Base-by-base conservation (phyloP, 2,113 vertebrate genomes). In the Plotosus lineatus region DNA sequence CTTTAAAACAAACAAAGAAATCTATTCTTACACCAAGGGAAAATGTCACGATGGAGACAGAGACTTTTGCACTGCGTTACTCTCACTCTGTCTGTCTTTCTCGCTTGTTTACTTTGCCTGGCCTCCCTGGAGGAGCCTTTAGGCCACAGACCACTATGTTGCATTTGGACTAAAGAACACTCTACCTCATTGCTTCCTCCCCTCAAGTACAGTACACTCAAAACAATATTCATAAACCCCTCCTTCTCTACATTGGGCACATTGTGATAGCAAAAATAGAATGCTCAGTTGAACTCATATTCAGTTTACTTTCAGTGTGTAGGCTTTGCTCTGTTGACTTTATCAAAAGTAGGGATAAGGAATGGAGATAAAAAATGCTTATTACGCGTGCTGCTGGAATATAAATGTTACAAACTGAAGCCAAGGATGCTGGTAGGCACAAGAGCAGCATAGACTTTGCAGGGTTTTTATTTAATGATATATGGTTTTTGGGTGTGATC, bases 121-220 rank as follows among this genome's bases (percentile, higher is more conserved):
- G 82, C 60, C 75, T 78, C 31, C 56, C 82, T 81, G 82, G 75
- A 86, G 75, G 85, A 86, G 78, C 46, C 79, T 86, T 83, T 31
- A 86, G 51, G 73, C 82, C 85, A 74, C 85, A 86, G 51, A 86
- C 85, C 85, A 61, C 74, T 23, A 65, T 86, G 85, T 83, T 85
- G 78, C 78, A 83, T 69, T 86, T 86, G 82, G 85, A 86, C 78
- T 63, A 46, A 80, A 85, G 68, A 75, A 19, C 65, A 76, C 40
- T 61, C 28, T 75, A 85, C 76, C 76, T 79, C 81, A 69, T 56
- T 74, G 75, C 79, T 80, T 79, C 60, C 63, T 65, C 71, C 78
- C 80, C 74, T 60, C n/a, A n/a, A n/a, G n/a, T 80, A 48, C 55
- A 79, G 61, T 58, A 55, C 40, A 74, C 46, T 80, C 81, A 77